These are phyloP conservation scores for Otolemur crassicaudatus DNA, from an alignment of 2,797 vertebrate species.

Conservation along the genomic window DNA sequence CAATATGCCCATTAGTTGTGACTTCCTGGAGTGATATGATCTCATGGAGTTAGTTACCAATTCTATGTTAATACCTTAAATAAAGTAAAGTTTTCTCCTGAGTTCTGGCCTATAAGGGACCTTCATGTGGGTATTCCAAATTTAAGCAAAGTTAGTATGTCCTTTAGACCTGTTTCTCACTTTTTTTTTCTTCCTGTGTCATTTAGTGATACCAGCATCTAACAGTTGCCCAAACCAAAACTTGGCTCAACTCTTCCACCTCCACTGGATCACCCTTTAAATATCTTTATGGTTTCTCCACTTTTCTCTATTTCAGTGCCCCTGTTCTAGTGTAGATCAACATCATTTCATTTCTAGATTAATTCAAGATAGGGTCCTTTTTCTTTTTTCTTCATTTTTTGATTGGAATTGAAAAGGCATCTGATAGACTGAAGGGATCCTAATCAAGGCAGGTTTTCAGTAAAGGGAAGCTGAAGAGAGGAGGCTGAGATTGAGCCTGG, in stretches of 20 bases:
- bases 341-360: slow-evolving; percentile 2
- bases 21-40: background rate
- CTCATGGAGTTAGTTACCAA: background rate
- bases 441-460: background rate
- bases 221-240: background rate
- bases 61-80: background rate
- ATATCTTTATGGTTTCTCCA: background rate
- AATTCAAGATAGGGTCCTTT: background rate
- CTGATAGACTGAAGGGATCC: background rate
- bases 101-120: background rate
- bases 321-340: background rate
- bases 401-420: background rate
- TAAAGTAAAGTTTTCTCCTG: background rate
- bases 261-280: background rate
- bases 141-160: background rate
- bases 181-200: background rate
- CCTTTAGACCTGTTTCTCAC: background rate
- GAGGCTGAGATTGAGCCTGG: background rate
- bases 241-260: background rate
- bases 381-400: background rate
- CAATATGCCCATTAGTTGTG: too few relatives aligned
- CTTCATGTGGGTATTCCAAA: background rate
- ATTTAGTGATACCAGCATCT: background rate
- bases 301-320: background rate
- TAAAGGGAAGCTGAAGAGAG: background rate